Conservation (phyloP, 1,140 invertebrate species). For the Zaprionus ghesquierei region DNA sequence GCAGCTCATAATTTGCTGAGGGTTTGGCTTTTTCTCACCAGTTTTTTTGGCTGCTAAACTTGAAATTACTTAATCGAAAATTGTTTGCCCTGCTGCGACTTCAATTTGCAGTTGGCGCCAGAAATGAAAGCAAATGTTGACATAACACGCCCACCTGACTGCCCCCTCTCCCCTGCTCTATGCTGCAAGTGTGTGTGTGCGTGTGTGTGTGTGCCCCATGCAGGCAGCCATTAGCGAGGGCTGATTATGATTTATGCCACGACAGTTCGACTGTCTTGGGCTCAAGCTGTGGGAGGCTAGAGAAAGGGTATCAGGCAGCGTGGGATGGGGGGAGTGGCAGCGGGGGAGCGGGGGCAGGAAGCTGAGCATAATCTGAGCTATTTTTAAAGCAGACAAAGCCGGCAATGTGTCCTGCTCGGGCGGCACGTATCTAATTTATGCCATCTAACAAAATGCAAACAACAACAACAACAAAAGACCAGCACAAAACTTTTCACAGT, state of each 20-base stretch:
- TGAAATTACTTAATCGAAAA: conserved; percentile 74
- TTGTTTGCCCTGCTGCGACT: conserved; percentile 47
- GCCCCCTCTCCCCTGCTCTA: neutral
- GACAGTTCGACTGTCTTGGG: conserved; percentile 27
- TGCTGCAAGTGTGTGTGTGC: no score
- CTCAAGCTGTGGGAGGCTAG: no score
- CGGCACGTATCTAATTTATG: conserved; percentile 79
- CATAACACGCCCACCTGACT: conserved; percentile 27
- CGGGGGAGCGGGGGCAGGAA: no score
- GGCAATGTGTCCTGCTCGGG: conserved; percentile 39
- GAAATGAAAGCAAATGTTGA: conserved; percentile 69
- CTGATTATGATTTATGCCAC: conserved; percentile 53
- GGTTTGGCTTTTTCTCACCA: neutral
- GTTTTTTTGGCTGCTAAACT: conserved; percentile 47
- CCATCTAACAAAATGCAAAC: conserved; percentile 76
- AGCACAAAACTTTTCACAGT: conserved; percentile 63
- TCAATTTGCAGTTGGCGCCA: conserved; percentile 47
- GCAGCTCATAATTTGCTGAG: neutral
- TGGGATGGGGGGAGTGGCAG: no score
- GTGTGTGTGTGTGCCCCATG: conserved; percentile 14
- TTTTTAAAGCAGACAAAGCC: conserved; percentile 42
- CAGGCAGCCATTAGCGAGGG: conserved; percentile 40
- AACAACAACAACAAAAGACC: conserved; percentile 51
- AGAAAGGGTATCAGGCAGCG: no score
- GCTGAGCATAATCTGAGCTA: conserved; percentile 37